Conservation (phyloP, 2,797 vertebrate species). For the Esox lucius region DNA sequence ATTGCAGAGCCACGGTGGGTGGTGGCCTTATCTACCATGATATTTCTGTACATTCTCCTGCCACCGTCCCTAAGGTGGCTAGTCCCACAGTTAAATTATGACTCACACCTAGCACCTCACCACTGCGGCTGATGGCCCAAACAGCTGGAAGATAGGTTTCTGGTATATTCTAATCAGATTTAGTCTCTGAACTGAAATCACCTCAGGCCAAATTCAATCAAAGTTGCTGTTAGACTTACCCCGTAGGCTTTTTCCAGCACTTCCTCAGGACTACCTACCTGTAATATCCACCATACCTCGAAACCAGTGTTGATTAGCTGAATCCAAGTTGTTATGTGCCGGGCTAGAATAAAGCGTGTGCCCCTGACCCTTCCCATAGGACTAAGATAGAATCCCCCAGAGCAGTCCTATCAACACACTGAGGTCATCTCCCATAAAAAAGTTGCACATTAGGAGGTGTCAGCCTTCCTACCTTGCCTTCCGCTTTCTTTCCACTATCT, state of each 20-base stretch:
- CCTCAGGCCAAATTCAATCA: neutral
- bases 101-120: slow-evolving; percentile 33
- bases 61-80: neutral
- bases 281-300: neutral
- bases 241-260: neutral
- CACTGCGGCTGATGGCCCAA: slow-evolving; percentile 16
- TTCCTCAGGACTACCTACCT: neutral
- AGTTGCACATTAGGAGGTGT: slow-evolving; percentile 9
- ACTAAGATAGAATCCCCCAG: neutral
- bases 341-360: neutral
- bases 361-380: neutral
- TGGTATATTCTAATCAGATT: neutral
- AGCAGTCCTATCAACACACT: neutral
- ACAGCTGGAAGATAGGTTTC: slow-evolving; percentile 5
- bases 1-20: neutral
- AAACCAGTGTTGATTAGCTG: neutral
- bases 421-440: too few relatives aligned
- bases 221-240: neutral
- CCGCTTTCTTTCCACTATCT: slow-evolving; percentile 1
- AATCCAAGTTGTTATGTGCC: neutral
- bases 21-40: neutral
- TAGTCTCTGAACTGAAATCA: neutral
- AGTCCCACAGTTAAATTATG: slow-evolving; percentile 5
- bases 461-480: slow-evolving; percentile 50
- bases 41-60: neutral